A percentile compares a stretch with the other conserved stretches of the same genome.
Evolutionary conservation across 2,888 invertebrate species (phyloP).

Genomic region (Perizoma flavofasciatum): DNA sequence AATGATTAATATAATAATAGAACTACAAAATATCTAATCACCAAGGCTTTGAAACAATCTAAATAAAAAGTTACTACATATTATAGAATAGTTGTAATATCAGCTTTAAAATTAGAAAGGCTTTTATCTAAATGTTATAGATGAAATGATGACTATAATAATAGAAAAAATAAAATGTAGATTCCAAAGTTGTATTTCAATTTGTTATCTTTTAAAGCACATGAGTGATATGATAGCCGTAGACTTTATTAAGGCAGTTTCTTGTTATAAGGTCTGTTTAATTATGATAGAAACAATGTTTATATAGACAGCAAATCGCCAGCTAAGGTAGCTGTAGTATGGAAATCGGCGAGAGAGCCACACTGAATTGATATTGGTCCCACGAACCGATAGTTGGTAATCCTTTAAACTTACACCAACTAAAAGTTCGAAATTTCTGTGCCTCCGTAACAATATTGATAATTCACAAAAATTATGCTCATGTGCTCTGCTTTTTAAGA

Average conservation of each 20-base stretch:
- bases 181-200: conserved; percentile 16
- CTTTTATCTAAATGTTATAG: conserved; percentile 41
- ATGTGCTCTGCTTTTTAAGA: conserved; percentile 12
- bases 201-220: conserved; percentile 15
- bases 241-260: conserved; percentile 1
- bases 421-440: no score
- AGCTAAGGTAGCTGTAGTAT: no score
- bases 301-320: no score
- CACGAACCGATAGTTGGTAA: not conserved
- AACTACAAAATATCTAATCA: conserved; percentile 12
- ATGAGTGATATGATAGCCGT: conserved; percentile 11
- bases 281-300: no score
- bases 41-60: conserved; percentile 33
- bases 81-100: conserved; percentile 46
- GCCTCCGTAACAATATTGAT: no score
- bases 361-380: not conserved
- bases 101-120: conserved; percentile 53
- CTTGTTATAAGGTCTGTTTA: not conserved
- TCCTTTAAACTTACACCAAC: not conserved
- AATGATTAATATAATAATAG: conserved; percentile 3
- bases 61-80: conserved; percentile 46
- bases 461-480: not conserved
- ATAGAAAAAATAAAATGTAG: conserved; percentile 19
- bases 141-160: conserved; percentile 23
- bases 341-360: no score